Evolutionary conservation across 2,888 invertebrate species (phyloP), one percentile per base, ranked within the genome.

Genomic region (Polyommatus iphigenia): DNA sequence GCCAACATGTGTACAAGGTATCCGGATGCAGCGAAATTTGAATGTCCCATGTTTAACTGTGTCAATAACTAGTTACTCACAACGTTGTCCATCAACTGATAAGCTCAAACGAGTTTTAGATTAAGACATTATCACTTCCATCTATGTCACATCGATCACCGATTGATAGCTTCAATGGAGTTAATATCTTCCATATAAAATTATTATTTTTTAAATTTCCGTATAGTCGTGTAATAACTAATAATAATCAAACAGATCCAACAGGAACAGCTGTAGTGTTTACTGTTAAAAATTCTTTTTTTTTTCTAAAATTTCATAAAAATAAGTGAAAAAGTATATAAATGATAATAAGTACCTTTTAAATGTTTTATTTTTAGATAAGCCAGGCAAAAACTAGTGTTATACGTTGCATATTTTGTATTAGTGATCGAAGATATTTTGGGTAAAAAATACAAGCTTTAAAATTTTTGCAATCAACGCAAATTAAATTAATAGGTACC

Each of bases 11-110:
- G 15, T 50, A 13, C 4, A 15, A 3, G 10, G 2, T 50, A 50
- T 29, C 29, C 29, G 29, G 67, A 67, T 29, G 67, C 29, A 67
- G 67, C 67, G 67, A 67, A 67, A 67, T 29, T 67, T 29, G 62
- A 29, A 67, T 67, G 67, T 67, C 29, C 24, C 29, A 15, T 3
- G 29, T 67, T 67, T 13, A 67, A 67, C 67, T 67, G 29, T 67
- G 29, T 32, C 67, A 67, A 67, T 18, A 15, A 15, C 15, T 24
- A 20, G 54, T 54, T 24, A 62, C 3, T 62, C 13, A 13, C 13
- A 29, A 67, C 32, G 29, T 67, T 29, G 29, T 29, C 4, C 32
- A 29, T 29, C 29, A 32, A 67, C 67, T 29, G 67, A 32, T 32
- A 67, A 67, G 67, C 29, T 32, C 29, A 32, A 67, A 67, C 29